phyloP scores from a whole-genome alignment of 2,113 vertebrate genomes.

The Ivindomyrus marchei region DNA sequence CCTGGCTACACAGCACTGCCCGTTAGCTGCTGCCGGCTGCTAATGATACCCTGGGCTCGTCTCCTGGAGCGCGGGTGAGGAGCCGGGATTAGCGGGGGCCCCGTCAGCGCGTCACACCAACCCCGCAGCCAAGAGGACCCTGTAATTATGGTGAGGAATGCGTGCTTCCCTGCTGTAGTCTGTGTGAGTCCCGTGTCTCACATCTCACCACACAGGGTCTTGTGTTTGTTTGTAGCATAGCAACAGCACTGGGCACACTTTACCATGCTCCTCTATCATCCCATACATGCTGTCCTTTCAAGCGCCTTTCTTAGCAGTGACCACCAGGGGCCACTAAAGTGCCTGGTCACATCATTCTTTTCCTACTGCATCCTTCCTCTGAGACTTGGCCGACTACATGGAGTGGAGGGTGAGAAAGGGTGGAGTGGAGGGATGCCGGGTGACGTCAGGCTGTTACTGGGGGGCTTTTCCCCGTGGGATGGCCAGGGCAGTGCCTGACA shows the following conservation, averaged over 20 bases:
- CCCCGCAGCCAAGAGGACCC: neutral
- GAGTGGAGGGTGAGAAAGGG: neutral
- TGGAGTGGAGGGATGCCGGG: too few relatives aligned
- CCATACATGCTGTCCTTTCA: neutral
- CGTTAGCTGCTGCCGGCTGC: neutral
- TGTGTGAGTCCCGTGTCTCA: neutral
- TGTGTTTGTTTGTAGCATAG: conserved; percentile 47
- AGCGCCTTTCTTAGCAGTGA: neutral
- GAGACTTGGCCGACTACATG: neutral
- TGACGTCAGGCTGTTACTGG: neutral
- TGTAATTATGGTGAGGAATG: conserved; percentile 20
- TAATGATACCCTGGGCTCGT: neutral
- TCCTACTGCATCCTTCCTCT: neutral
- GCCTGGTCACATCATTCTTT: neutral
- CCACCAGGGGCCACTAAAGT: neutral
- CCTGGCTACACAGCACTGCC: neutral
- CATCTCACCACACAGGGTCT: conserved; percentile 17
- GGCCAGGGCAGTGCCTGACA: neutral
- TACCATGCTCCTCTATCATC: neutral
- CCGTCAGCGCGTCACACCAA: neutral
- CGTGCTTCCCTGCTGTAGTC: neutral
- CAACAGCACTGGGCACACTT: conserved; percentile 32
- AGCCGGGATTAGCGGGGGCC: neutral
- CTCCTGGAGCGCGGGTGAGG: neutral
- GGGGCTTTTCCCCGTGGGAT: neutral